phyloP scores from a whole-genome alignment of 2,888 invertebrate genomes.

The Orthosia incerta region DNA sequence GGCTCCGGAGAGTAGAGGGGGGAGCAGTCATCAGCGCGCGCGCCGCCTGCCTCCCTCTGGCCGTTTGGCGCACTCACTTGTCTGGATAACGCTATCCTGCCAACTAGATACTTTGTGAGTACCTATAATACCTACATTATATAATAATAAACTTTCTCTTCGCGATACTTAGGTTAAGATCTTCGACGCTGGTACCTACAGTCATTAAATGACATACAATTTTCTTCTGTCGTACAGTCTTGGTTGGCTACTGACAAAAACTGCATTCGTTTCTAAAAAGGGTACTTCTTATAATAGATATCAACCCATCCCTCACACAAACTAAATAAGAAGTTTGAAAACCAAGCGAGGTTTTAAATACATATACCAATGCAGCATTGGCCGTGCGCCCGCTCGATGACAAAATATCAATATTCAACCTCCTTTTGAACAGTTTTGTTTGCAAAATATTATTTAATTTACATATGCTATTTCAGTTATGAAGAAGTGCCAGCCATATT shows the following conservation, averaged over 20 bases:
- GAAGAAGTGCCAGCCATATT: no score
- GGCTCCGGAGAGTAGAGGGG: slow-evolving; percentile 54
- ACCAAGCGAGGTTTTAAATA: background rate
- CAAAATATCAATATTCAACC: no score
- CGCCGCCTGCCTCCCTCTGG: slow-evolving; percentile 50
- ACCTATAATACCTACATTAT: slow-evolving; percentile 13
- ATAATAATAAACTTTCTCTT: slow-evolving; percentile 56
- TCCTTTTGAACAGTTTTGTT: no score
- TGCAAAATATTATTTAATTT: no score
- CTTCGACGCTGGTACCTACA: background rate
- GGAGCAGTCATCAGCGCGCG: slow-evolving; percentile 62
- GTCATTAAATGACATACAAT: background rate
- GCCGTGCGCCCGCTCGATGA: no score
- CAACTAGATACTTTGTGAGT: slow-evolving; percentile 47
- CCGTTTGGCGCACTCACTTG: slow-evolving; percentile 51
- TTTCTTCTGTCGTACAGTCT: background rate
- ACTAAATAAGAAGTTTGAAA: background rate
- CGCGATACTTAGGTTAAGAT: background rate
- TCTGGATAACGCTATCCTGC: slow-evolving; percentile 39
- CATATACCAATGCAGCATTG: no score
- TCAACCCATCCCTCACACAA: no score
- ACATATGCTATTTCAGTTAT: no score
- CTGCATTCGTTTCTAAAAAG: background rate
- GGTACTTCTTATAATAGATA: background rate
- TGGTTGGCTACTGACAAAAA: background rate